These are phyloP conservation scores for Pocillopora damicornis DNA, from an alignment of 64 coral and sea anemone genomes.

Conservation along the genomic window DNA sequence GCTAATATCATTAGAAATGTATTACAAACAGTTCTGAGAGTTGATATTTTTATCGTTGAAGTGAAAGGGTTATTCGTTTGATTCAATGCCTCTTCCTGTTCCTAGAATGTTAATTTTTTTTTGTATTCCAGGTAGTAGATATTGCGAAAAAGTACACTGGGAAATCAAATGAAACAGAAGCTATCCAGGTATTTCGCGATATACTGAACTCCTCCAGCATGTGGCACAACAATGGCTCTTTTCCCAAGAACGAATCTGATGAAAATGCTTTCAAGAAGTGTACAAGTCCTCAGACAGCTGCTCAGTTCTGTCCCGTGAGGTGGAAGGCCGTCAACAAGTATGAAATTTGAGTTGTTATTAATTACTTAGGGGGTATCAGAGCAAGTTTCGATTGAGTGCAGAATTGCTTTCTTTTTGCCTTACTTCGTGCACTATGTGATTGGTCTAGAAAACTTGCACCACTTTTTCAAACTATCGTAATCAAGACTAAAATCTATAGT, in stretches of 20 bases:
- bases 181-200: conserved; percentile 59
- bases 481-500: too few species aligned
- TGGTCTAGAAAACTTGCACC: too few species aligned
- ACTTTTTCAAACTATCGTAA: too few species aligned
- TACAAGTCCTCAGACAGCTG: conserved; percentile 56
- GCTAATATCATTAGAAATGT: too few species aligned
- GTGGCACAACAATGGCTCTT: conserved; percentile 90
- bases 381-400: too few species aligned
- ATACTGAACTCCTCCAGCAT: conserved; percentile 49
- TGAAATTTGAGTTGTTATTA: not conserved
- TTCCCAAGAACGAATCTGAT: conserved; percentile 88
- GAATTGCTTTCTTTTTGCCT: too few species aligned
- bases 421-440: too few species aligned
- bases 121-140: conserved; percentile 51
- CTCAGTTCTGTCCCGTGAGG: conserved; percentile 78
- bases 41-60: too few species aligned
- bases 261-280: conserved; percentile 76
- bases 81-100: not conserved
- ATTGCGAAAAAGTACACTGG: conserved; percentile 82
- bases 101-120: not conserved
- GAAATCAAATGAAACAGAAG: conserved; percentile 62
- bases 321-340: conserved; percentile 78
- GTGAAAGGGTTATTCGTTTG: too few species aligned
- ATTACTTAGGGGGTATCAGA: not conserved
- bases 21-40: too few species aligned